Conservation (phyloP, 1,140 invertebrate genomes). For the Drosophila albomicans region DNA sequence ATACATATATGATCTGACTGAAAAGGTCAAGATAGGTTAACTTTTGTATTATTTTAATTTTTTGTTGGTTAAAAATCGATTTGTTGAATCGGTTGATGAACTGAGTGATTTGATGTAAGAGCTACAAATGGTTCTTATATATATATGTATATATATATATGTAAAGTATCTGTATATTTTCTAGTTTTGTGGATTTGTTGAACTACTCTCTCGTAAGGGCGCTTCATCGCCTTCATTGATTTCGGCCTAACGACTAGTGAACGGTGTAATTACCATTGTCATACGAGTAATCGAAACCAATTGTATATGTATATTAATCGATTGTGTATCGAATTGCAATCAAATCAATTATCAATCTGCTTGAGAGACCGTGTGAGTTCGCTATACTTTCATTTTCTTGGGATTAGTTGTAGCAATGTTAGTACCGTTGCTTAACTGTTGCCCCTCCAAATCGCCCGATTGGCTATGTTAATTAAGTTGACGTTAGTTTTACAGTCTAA, state of each 20-base stretch:
- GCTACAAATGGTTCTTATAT: conserved; percentile 1
- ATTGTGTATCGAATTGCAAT: conserved; percentile 64
- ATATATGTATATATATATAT: conserved; percentile 8
- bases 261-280: conserved; percentile 83
- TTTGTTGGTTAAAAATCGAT: background rate
- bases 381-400: conserved; percentile 24
- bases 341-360: conserved; percentile 65
- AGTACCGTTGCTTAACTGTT: conserved; percentile 25
- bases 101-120: conserved; percentile 7
- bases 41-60: background rate
- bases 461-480: conserved; percentile 39
- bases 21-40: conserved; percentile 1
- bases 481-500: conserved; percentile 30
- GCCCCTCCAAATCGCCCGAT: conserved; percentile 41
- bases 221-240: background rate
- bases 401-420: conserved; percentile 25
- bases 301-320: conserved; percentile 34
- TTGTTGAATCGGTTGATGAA: conserved; percentile 17
- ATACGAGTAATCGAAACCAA: conserved; percentile 72
- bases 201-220: no score
- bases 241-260: conserved; percentile 39
- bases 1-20: conserved; percentile 22
- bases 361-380: conserved; percentile 57
- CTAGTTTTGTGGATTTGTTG: background rate
- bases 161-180: background rate